Evolutionary conservation across 2,113 vertebrate genomes (phyloP).

Genomic region (Gyps fulvus): DNA sequence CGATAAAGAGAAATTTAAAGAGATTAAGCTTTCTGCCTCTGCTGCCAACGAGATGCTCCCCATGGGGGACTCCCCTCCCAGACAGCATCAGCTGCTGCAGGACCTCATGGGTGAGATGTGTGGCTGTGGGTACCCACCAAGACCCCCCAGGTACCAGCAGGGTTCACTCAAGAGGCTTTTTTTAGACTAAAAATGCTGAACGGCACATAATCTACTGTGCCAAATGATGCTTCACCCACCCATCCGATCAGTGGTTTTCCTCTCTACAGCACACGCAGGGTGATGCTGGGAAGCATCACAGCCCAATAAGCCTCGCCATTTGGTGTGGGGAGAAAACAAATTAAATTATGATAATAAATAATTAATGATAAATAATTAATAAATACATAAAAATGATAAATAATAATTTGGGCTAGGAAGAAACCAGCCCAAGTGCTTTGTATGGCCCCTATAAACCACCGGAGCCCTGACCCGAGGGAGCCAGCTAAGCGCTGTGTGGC

Average conservation of each 20-base stretch:
- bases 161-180: neutral
- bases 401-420: neutral
- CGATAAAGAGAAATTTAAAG: constrained; percentile 51
- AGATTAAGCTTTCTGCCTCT: constrained; percentile 41
- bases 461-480: neutral
- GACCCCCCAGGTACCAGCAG: fast-evolving
- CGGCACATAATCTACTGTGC: neutral
- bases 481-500: neutral
- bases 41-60: neutral
- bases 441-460: neutral
- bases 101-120: fast-evolving
- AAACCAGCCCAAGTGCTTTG: neutral
- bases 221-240: neutral
- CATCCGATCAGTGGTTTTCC: neutral
- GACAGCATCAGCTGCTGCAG: neutral
- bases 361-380: neutral
- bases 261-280: neutral
- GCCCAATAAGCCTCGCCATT: neutral
- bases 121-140: neutral
- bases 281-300: neutral
- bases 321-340: neutral
- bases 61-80: neutral
- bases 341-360: neutral
- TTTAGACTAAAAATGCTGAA: neutral
- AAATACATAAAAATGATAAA: neutral